Evolutionary conservation across 2,888 invertebrate species (phyloP), one percentile per base, ranked within the genome.

Genomic region (Oithona nana): DNA sequence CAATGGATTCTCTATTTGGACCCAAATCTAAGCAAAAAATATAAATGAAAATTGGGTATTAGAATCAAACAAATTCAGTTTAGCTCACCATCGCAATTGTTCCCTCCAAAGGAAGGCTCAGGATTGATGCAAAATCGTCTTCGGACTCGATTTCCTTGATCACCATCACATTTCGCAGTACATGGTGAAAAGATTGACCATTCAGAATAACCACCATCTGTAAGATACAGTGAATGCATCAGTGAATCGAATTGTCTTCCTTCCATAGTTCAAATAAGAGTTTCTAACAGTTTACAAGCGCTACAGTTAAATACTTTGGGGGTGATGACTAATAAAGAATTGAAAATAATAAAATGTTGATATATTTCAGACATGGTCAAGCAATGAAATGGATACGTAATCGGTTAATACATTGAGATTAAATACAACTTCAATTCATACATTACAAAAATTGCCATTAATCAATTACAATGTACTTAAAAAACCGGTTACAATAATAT

Each of bases 141-240:
- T 28, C 28, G 24, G n/a, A 57, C 57, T 57, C 57, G 24, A 28
- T 57, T 29, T 29, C 57, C 57, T 16, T n/a, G n/a, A 29, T 57
- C 57, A n/a, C 57, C 57, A 11, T 28, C n/a, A 29, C 57, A 57
- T 16, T 28, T 57, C 3, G 57, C 57, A 24, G 57, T 57, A 22
- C 57, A 57, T 28, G 57, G 57, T 28, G 57, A 57, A 24, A 24
- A 57, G n/a, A 2, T 2, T 2, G 57, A 28, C 57, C 57, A 57
- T 57, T 57, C 28, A 28, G 57, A 57, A n/a, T n/a, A 28, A 28
- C 29, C 29, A 1, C 57, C 57, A 28, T 57, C 57, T 57, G 8
- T n/a, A 57, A 57, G 39, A 39, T n/a, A n/a, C n/a, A n/a, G n/a
- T n/a, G n/a, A n/a, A n/a, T n/a, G n/a, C n/a, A n/a, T n/a, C n/a